Conservation (phyloP, 2,888 invertebrate species). For the Aricia artaxerxes region DNA sequence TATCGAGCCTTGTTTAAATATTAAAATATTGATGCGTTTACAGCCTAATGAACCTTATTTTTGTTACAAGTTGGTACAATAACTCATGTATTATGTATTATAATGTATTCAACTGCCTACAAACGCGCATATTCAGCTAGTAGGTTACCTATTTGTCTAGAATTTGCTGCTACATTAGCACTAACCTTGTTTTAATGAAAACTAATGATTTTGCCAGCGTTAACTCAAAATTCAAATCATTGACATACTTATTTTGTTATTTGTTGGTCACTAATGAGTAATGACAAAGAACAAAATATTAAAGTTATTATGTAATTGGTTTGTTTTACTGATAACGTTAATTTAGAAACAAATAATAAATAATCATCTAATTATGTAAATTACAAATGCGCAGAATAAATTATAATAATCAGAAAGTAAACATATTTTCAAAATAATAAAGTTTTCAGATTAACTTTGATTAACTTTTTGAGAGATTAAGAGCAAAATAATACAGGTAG, state of each 20-base stretch:
- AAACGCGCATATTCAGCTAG: constrained; percentile 26
- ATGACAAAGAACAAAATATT: background rate
- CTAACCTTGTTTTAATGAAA: constrained; percentile 18
- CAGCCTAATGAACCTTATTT: background rate
- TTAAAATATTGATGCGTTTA: background rate
- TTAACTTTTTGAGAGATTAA: background rate
- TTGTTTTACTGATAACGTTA: constrained; percentile 10
- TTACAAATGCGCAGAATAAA: background rate
- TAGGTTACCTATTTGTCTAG: constrained; percentile 24
- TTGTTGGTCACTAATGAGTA: background rate
- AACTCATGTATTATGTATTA: background rate
- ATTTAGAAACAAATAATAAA: background rate
- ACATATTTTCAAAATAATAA: background rate
- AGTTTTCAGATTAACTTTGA: background rate
- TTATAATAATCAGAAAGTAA: background rate
- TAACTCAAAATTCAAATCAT: background rate
- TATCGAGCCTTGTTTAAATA: background rate
- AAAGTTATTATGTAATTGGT: background rate
- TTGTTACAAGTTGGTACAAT: background rate
- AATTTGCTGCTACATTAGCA: constrained; percentile 13
- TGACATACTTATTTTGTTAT: background rate
- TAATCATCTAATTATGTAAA: background rate
- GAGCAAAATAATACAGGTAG: background rate
- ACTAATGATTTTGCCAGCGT: background rate
- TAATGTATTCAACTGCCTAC: constrained; percentile 12